Evolutionary conservation across 2,888 invertebrate genomes (phyloP).

Genomic region (Xiphydria camelus): DNA sequence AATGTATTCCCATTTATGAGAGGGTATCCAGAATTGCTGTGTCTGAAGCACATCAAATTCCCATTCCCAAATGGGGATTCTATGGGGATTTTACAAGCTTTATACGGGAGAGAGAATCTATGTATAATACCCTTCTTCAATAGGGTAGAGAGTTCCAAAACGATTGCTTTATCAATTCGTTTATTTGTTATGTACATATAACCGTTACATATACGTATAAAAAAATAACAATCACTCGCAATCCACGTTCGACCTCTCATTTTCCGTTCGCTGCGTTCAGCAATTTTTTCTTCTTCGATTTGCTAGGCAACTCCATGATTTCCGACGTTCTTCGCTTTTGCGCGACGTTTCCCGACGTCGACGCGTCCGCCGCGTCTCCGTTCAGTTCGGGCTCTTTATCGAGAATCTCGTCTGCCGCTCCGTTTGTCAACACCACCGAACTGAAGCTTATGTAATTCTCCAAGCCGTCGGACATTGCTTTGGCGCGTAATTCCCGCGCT

Average conservation of each 20-base stretch:
- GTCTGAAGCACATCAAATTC: too few relatives aligned
- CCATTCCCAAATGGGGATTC: too few relatives aligned
- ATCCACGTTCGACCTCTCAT: constrained; percentile 5
- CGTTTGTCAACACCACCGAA: constrained; percentile 28
- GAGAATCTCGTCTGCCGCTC: constrained; percentile 15
- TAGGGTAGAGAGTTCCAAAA: too few relatives aligned
- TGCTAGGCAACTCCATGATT: neutral
- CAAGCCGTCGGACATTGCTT: constrained; percentile 59
- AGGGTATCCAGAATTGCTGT: too few relatives aligned
- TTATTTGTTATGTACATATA: constrained; percentile 29
- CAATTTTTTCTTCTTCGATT: constrained; percentile 3
- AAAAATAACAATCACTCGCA: constrained; percentile 36
- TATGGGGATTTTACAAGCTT: too few relatives aligned
- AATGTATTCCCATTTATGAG: too few relatives aligned
- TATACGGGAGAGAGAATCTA: too few relatives aligned
- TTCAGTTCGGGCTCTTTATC: constrained; percentile 27
- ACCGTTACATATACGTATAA: constrained; percentile 31
- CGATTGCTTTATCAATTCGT: neutral
- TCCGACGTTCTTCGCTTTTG: too few relatives aligned
- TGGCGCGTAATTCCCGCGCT: constrained; percentile 55
- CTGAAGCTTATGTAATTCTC: constrained; percentile 28
- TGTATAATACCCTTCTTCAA: too few relatives aligned
- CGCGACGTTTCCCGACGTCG: constrained; percentile 10
- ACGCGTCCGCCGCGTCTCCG: constrained; percentile 19
- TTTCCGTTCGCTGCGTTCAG: constrained; percentile 10